phyloP scores from a whole-genome alignment of 1,140 invertebrate species.

The Acromyrmex heyeri region DNA sequence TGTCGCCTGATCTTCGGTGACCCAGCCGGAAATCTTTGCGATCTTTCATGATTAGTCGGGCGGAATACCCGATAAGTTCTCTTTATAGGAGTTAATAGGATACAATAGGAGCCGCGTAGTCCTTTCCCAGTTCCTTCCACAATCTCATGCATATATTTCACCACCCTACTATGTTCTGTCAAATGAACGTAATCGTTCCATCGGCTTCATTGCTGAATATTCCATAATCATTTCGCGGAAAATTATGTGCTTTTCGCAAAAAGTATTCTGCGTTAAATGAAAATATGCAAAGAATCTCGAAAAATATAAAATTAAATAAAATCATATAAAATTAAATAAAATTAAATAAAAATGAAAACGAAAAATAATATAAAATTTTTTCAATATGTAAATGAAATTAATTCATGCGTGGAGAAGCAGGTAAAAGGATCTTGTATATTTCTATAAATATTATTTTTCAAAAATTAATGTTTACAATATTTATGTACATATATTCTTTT shows the following conservation, averaged over 20 bases:
- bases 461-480: neutral
- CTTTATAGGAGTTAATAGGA: neutral
- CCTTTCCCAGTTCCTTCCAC: neutral
- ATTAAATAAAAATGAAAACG: neutral
- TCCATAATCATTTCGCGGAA: neutral
- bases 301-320: conserved; percentile 3
- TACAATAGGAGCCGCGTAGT: neutral
- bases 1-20: neutral
- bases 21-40: neutral
- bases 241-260: neutral
- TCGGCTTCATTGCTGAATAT: neutral
- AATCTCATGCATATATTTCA: conserved; percentile 38
- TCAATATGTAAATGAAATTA: neutral
- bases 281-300: neutral
- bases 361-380: neutral
- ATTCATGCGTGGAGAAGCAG: neutral
- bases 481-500: too few relatives aligned
- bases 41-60: conserved; percentile 50
- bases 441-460: conserved; percentile 9
- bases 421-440: neutral
- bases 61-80: conserved; percentile 15
- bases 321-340: neutral
- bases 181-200: conserved; percentile 1
- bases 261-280: neutral
- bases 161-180: neutral